Percentiles rank a stretch among this genome's conserved stretches.
Evolutionary conservation across 2,888 invertebrate genomes (phyloP).

Genomic region (Synanthedon andrenaeformis): DNA sequence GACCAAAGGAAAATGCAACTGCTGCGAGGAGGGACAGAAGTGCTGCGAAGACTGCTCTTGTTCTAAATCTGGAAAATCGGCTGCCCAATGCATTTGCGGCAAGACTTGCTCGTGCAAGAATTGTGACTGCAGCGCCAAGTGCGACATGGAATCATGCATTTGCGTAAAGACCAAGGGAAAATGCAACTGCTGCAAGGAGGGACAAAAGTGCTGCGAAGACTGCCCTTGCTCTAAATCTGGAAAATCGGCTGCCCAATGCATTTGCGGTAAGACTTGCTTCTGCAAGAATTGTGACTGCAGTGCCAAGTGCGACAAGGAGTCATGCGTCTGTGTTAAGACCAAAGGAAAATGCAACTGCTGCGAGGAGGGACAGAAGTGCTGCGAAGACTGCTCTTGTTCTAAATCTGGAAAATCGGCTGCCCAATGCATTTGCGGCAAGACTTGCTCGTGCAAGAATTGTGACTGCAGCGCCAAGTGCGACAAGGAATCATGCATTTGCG

Average conservation of each 20-base stretch:
- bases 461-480: constrained; percentile 9
- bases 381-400: constrained; percentile 14
- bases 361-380: constrained; percentile 10
- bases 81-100: not conserved
- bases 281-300: constrained; percentile 1
- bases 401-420: not conserved
- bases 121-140: not conserved
- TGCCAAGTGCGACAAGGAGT: constrained; percentile 4
- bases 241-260: too few relatives aligned
- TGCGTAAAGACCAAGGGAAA: constrained; percentile 11
- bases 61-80: constrained; percentile 2
- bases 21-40: constrained; percentile 9
- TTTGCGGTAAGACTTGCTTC: not conserved
- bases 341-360: constrained; percentile 12
- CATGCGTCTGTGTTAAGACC: constrained; percentile 13
- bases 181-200: not conserved
- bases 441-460: not conserved
- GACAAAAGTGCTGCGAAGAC: constrained; percentile 10
- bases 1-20: constrained; percentile 11
- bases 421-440: not conserved
- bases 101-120: not conserved
- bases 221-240: constrained; percentile 2
- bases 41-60: constrained; percentile 13
- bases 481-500: constrained; percentile 14
- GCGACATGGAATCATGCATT: constrained; percentile 2